These are phyloP conservation scores for Drepanosiphum platanoidis DNA, from an alignment of 2,888 invertebrate species.

Conservation along the genomic window DNA sequence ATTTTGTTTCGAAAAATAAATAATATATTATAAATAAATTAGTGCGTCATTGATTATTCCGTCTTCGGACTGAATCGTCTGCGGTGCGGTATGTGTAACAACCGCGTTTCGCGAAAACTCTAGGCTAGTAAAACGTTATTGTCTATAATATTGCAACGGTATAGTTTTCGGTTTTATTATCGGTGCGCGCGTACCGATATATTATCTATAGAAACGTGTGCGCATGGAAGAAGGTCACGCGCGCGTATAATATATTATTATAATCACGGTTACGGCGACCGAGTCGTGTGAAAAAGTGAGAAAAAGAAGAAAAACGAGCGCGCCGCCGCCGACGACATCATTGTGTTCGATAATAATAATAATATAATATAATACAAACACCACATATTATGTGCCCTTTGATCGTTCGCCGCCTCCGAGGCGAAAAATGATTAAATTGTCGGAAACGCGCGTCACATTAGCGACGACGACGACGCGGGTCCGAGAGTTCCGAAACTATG, in stretches of 20 bases:
- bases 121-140: background rate
- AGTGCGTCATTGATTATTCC: background rate
- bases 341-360: too few species aligned
- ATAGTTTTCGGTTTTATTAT: background rate
- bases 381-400: background rate
- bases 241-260: background rate
- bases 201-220: background rate
- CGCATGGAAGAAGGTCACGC: background rate
- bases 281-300: background rate
- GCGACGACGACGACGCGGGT: too few species aligned
- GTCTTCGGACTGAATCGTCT: background rate
- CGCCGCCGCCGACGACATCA: too few species aligned
- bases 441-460: slow-evolving; percentile 8
- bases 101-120: background rate
- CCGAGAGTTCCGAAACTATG: too few species aligned
- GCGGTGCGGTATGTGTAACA: background rate
- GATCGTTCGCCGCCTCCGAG: slow-evolving; percentile 25
- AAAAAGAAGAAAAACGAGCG: background rate
- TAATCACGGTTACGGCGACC: background rate
- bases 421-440: slow-evolving; percentile 24
- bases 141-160: background rate
- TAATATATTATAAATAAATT: background rate
- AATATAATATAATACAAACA: background rate
- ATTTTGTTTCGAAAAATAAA: background rate
- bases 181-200: background rate